These are phyloP conservation scores for Agapostemon virescens DNA, from an alignment of 2,888 invertebrate species.

Conservation along the genomic window DNA sequence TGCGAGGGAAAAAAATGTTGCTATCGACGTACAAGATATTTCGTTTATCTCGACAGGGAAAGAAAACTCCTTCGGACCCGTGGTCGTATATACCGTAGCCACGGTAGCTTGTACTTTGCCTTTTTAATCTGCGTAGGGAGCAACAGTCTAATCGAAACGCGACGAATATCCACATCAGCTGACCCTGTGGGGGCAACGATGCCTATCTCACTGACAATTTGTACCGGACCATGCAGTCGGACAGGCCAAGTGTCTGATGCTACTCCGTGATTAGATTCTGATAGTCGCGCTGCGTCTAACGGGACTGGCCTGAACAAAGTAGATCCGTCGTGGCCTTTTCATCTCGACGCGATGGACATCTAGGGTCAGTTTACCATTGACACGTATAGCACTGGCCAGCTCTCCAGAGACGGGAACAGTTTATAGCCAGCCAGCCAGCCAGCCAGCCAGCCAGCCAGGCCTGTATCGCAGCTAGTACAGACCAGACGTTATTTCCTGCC, in stretches of 20 bases:
- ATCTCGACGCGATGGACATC: slow-evolving; percentile 56
- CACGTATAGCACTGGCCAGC: slow-evolving; percentile 40
- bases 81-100: not conserved
- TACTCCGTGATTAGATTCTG: slow-evolving; percentile 70
- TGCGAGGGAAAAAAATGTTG: not conserved
- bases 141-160: slow-evolving; percentile 21
- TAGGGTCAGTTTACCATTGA: slow-evolving; percentile 56
- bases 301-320: slow-evolving; percentile 58
- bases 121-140: slow-evolving; percentile 10
- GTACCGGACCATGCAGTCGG: slow-evolving; percentile 66
- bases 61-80: not conserved
- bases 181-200: slow-evolving; percentile 46
- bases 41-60: not conserved
- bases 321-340: slow-evolving; percentile 61
- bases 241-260: slow-evolving; percentile 64
- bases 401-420: slow-evolving; percentile 43
- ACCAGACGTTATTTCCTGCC: slow-evolving; percentile 33
- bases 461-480: not conserved
- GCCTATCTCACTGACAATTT: slow-evolving; percentile 67
- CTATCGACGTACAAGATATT: slow-evolving; percentile 4
- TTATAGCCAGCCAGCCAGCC: slow-evolving; percentile 19
- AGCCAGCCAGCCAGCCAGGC: not conserved
- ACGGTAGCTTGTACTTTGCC: not conserved
- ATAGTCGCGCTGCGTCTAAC: slow-evolving; percentile 70
- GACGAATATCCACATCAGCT: slow-evolving; percentile 55